phyloP scores from a whole-genome alignment of 2,113 vertebrate genomes.

The Pluvialis apricaria region DNA sequence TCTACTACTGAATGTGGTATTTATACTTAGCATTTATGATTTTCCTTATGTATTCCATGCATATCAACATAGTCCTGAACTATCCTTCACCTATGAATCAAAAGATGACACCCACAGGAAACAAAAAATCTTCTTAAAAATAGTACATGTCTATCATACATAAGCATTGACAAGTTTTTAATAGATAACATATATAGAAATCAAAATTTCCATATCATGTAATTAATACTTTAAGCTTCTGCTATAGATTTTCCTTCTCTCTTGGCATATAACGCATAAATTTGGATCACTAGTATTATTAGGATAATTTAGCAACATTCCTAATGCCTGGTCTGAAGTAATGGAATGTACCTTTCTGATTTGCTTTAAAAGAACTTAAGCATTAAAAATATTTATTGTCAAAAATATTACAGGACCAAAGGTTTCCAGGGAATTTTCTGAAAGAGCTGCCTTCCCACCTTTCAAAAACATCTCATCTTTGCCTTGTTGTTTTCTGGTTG shows the following conservation, averaged over 20 bases:
- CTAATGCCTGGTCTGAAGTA: background rate
- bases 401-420: slow-evolving; percentile 13
- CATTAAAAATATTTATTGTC: slow-evolving; percentile 44
- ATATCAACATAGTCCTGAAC: background rate
- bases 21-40: background rate
- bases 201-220: background rate
- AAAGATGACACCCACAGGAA: background rate
- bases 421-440: slow-evolving; percentile 58
- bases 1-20: background rate
- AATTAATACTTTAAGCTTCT: background rate
- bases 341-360: background rate
- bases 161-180: background rate
- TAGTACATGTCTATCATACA: background rate
- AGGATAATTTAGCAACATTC: background rate
- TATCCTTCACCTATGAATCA: background rate
- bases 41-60: background rate
- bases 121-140: background rate
- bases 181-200: background rate
- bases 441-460: slow-evolving; percentile 59
- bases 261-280: background rate
- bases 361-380: background rate
- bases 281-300: background rate
- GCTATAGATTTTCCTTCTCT: background rate
- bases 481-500: slow-evolving; percentile 69
- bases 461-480: slow-evolving; percentile 74